These are phyloP conservation scores for Luperina nickerlii DNA, from an alignment of 2,888 invertebrate species.

Conservation along the genomic window DNA sequence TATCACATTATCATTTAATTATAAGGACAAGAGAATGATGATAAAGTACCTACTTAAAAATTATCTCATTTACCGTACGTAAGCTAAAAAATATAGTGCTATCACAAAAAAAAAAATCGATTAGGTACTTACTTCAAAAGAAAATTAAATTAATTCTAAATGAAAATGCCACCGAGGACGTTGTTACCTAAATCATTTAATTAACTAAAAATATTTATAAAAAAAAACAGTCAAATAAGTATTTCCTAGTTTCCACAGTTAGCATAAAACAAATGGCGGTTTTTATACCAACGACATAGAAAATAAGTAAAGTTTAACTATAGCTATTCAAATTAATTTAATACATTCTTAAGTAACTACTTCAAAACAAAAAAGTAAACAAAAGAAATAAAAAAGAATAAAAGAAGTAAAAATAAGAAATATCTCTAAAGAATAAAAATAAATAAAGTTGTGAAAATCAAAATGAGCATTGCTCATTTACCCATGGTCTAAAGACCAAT, in stretches of 20 bases:
- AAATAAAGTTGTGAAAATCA: neutral
- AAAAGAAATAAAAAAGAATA: no score
- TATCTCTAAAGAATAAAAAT: neutral
- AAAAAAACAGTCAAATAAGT: neutral
- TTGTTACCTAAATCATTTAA: neutral
- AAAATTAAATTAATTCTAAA: conserved; percentile 5
- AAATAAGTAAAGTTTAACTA: neutral
- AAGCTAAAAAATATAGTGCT: neutral
- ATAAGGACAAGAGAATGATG: neutral
- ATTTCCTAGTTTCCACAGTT: neutral
- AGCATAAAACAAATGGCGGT: neutral
- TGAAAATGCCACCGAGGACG: conserved; percentile 2
- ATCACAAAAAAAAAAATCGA: conserved; percentile 12
- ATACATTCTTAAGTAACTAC: neutral
- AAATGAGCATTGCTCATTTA: neutral
- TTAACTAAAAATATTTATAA: neutral
- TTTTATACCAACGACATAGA: neutral
- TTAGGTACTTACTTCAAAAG: no score
- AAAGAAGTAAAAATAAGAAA: no score
- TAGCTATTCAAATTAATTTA: neutral
- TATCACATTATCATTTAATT: conserved; percentile 8
- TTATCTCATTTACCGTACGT: neutral
- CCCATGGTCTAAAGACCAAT: neutral
- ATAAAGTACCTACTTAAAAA: neutral
- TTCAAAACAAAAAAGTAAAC: neutral